A percentile compares a stretch with the other conserved stretches of the same genome.
These are phyloP conservation scores for Anomalospiza imberbis DNA, from an alignment of 2,797 vertebrate genomes.

Conservation along the genomic window DNA sequence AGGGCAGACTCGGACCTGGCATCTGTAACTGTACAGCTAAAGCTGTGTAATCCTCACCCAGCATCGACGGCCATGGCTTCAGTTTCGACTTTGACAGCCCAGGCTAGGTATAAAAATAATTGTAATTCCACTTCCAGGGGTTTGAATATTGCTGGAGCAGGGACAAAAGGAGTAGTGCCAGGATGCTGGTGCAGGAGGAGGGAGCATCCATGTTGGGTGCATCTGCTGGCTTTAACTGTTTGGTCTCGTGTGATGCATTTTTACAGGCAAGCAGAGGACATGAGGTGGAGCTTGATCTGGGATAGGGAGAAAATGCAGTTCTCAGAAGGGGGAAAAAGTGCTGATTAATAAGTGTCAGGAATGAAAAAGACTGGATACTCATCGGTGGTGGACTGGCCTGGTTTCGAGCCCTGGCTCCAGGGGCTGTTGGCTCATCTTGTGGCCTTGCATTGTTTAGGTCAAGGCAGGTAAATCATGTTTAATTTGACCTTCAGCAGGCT, in stretches of 20 bases:
- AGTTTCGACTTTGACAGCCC: background rate
- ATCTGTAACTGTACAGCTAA: background rate
- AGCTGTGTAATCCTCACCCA: constrained; percentile 25
- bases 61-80: background rate
- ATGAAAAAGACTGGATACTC: fast-evolving
- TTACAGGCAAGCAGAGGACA: background rate
- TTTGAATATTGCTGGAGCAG: background rate
- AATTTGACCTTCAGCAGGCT: background rate
- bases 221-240: background rate
- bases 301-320: background rate
- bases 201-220: background rate
- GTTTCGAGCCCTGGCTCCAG: background rate
- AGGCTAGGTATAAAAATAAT: background rate
- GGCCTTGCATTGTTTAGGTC: background rate
- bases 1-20: background rate
- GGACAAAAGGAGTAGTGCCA: background rate
- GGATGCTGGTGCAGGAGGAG: background rate
- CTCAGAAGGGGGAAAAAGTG: fast-evolving
- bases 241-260: fast-evolving
- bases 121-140: background rate
- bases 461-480: background rate
- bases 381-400: background rate
- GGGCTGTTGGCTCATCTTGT: background rate
- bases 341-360: background rate
- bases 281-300: background rate